Evolutionary conservation across 2,888 invertebrate genomes (phyloP).

Genomic region (Limnephilus marmoratus): DNA sequence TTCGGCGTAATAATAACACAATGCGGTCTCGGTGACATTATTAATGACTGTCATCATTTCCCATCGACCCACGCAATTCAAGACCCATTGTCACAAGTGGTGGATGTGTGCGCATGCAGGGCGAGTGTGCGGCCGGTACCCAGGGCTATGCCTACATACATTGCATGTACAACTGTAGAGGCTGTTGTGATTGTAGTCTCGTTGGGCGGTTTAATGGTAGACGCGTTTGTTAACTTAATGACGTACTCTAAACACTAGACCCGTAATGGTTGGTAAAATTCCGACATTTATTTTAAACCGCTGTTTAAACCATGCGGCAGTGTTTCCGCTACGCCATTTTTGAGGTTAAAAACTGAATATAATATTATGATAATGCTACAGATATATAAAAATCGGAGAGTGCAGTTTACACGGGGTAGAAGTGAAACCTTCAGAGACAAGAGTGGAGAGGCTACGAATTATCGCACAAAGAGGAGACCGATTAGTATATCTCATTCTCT

Average conservation of each 20-base stretch:
- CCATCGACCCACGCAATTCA: constrained; percentile 13
- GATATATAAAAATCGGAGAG: too few relatives aligned
- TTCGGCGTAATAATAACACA: not conserved
- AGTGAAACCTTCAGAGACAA: too few relatives aligned
- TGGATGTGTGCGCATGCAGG: not conserved
- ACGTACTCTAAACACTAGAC: constrained; percentile 19
- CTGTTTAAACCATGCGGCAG: not conserved
- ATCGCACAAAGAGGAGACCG: too few relatives aligned
- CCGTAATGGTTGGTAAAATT: not conserved
- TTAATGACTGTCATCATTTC: constrained; percentile 28
- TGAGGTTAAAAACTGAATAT: not conserved
- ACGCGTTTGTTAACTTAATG: constrained; percentile 37
- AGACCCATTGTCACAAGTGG: not conserved
- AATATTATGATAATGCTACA: not conserved
- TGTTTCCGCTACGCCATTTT: not conserved
- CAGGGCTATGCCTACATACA: not conserved
- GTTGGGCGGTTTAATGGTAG: not conserved
- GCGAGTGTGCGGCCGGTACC: not conserved
- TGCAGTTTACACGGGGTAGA: too few relatives aligned
- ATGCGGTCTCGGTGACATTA: constrained; percentile 21
- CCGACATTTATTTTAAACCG: constrained; percentile 20
- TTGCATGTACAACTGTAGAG: not conserved
- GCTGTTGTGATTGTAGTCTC: not conserved
- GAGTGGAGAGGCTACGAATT: too few relatives aligned
- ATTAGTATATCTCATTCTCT: too few relatives aligned